These are phyloP conservation scores for Amblyornis subalaris DNA, from an alignment of 2,113 vertebrate species.

Conservation along the genomic window DNA sequence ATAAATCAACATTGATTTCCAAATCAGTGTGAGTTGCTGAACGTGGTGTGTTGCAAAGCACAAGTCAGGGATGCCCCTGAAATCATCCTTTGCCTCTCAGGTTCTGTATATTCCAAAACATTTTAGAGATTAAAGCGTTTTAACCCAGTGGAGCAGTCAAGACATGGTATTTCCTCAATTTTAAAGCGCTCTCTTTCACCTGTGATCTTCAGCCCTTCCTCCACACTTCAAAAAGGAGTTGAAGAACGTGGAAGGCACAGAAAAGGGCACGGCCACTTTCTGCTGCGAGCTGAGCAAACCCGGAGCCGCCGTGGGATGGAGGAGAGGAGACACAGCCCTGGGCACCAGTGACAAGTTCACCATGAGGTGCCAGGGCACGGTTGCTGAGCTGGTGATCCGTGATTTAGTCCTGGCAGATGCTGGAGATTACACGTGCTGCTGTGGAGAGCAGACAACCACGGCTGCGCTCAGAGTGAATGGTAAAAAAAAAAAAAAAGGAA, in stretches of 20 bases:
- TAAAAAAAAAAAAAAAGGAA: slow-evolving; percentile 45
- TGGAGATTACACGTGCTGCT: slow-evolving; percentile 80
- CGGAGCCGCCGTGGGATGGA: slow-evolving; percentile 40
- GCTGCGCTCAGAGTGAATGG: slow-evolving; percentile 72
- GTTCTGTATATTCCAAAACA: background rate
- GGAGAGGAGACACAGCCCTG: slow-evolving; percentile 46
- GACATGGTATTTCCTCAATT: fast-evolving
- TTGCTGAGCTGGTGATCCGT: slow-evolving; percentile 70
- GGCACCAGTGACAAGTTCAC: slow-evolving; percentile 67
- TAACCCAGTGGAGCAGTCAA: background rate
- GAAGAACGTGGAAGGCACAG: slow-evolving; percentile 35
- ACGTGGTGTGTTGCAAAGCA: background rate
- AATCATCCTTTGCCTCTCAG: background rate
- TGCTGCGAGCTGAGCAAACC: slow-evolving; percentile 63
- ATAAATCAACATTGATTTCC: background rate
- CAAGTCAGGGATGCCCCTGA: background rate
- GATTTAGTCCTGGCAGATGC: slow-evolving; percentile 68
- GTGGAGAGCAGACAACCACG: slow-evolving; percentile 79
- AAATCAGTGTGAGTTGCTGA: background rate
- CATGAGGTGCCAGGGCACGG: slow-evolving; percentile 60
- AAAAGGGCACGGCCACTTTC: slow-evolving; percentile 24
- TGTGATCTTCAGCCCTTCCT: slow-evolving; percentile 57
- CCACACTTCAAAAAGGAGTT: slow-evolving; percentile 44
- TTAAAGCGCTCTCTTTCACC: slow-evolving; percentile 12
- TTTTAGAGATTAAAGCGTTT: background rate